Conservation (phyloP, 2,113 vertebrate genomes). For the Ifrita kowaldi region DNA sequence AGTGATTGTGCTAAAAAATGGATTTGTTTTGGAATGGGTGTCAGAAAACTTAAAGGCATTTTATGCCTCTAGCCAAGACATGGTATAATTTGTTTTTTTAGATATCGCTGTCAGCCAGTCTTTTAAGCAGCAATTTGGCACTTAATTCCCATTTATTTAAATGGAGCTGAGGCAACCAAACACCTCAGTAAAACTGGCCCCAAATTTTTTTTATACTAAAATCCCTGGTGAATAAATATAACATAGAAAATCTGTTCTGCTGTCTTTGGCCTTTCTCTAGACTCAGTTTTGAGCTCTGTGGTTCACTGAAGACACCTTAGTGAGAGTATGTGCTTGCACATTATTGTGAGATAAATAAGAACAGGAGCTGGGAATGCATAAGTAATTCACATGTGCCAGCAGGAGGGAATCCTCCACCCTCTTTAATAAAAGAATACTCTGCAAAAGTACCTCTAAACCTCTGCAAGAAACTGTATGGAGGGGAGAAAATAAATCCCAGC, state of each 20-base stretch:
- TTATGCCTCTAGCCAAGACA: background rate
- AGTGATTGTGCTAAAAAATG: background rate
- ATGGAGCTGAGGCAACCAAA: background rate
- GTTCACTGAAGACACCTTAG: background rate
- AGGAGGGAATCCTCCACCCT: background rate
- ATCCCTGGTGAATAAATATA: background rate
- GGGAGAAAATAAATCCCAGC: background rate
- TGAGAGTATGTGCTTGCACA: background rate
- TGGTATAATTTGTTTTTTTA: background rate
- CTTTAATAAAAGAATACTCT: background rate
- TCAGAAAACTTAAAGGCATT: background rate
- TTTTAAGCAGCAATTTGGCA: background rate
- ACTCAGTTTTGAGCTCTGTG: background rate
- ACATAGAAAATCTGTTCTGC: background rate
- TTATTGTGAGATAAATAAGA: background rate
- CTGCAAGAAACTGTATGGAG: background rate
- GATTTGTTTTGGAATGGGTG: background rate
- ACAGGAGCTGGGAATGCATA: background rate
- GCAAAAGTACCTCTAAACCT: background rate
- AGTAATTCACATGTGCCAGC: background rate
- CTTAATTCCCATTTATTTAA: background rate
- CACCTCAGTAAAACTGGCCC: background rate
- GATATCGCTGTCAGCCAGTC: background rate
- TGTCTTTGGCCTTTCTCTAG: background rate
- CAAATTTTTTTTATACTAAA: background rate